These are phyloP conservation scores for Tretioscincus oriximinensis DNA, from an alignment of 2,113 vertebrate species.

Conservation along the genomic window DNA sequence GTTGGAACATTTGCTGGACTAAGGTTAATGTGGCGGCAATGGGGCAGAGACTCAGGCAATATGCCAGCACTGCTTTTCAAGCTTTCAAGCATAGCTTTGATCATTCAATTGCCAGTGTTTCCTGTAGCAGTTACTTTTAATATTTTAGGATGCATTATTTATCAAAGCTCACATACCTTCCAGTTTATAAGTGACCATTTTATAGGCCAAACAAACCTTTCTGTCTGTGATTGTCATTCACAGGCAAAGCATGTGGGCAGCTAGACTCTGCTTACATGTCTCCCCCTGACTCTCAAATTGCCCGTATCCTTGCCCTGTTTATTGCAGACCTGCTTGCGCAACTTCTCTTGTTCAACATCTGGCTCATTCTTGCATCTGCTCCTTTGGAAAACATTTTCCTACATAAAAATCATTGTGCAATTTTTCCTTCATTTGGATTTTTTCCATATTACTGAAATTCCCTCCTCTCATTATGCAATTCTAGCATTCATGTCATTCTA, in stretches of 20 bases:
- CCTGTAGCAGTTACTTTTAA: neutral
- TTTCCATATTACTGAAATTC: too few relatives aligned
- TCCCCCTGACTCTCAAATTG: too few relatives aligned
- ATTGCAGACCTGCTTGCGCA: neutral
- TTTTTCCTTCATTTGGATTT: too few relatives aligned
- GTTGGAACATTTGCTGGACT: neutral
- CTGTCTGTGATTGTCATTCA: neutral
- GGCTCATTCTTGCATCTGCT: too few relatives aligned
- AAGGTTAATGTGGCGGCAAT: neutral
- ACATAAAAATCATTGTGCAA: too few relatives aligned
- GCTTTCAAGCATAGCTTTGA: conserved; percentile 36
- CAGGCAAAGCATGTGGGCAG: neutral
- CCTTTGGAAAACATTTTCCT: too few relatives aligned
- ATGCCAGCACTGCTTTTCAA: conserved; percentile 9
- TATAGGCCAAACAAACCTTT: conserved; percentile 15
- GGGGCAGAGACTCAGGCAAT: neutral
- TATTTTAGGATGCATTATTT: neutral
- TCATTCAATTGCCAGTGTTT: conserved; percentile 23
- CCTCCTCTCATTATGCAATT: too few relatives aligned
- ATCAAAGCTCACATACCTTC: conserved; percentile 23
- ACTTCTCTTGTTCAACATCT: neutral
- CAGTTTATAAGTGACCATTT: conserved; percentile 18
- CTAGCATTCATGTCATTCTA: too few relatives aligned
- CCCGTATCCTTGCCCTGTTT: too few relatives aligned
- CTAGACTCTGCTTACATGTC: neutral